Evolutionary conservation across 2,113 vertebrate species (phyloP).

Genomic region (Sylvilagus bachmani): DNA sequence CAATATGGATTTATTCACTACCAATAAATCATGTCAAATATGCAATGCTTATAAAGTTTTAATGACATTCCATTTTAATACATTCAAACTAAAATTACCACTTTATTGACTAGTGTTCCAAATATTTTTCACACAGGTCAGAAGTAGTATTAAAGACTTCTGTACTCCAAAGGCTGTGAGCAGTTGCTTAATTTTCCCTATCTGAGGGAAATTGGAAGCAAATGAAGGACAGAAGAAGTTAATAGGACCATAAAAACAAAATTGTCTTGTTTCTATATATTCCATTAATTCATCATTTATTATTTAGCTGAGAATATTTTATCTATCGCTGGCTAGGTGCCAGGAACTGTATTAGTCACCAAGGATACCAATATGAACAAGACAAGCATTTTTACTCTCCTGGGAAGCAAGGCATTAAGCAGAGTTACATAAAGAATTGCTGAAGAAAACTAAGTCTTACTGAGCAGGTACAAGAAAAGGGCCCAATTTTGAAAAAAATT

Average conservation of each 20-base stretch:
- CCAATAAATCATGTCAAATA: background rate
- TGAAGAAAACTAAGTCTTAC: background rate
- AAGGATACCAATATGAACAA: background rate
- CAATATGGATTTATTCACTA: background rate
- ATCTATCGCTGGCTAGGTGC: background rate
- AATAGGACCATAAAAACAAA: background rate
- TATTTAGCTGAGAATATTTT: background rate
- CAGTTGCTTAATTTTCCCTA: background rate
- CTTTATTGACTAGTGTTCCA: background rate
- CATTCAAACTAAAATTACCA: conserved; percentile 9
- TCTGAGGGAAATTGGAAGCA: background rate
- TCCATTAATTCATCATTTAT: background rate
- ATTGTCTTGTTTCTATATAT: background rate
- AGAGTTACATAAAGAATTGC: background rate
- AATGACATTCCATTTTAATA: background rate
- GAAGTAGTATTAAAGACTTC: background rate
- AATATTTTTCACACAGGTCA: background rate
- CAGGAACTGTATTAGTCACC: background rate
- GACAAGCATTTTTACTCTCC: background rate
- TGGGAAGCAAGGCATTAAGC: too few species aligned
- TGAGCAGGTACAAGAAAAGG: background rate
- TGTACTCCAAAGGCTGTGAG: background rate
- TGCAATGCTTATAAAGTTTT: background rate
- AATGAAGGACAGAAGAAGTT: background rate
- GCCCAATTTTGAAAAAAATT: background rate